Percentiles rank a stretch among this genome's conserved stretches.
Conservation (phyloP, 2,888 invertebrate species). For the Lottia gigantea region DNA sequence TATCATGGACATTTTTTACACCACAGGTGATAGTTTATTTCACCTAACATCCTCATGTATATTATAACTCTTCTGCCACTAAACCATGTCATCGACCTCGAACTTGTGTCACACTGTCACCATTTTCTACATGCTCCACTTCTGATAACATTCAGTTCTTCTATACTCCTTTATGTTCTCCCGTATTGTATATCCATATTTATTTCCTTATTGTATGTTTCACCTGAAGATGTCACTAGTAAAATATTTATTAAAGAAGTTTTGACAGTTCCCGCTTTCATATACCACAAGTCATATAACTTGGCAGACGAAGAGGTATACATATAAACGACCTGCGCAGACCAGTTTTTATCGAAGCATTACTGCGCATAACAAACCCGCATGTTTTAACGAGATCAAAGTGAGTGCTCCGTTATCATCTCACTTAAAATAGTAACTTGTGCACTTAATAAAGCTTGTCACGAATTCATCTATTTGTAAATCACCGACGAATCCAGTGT, state of each 20-base stretch:
- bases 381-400: constrained; percentile 15
- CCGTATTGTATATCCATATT: too few relatives aligned
- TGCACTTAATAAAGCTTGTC: too few relatives aligned
- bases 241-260: too few relatives aligned
- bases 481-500: background rate
- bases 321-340: constrained; percentile 15
- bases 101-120: constrained; percentile 8
- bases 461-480: background rate
- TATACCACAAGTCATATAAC: background rate
- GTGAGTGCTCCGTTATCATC: too few relatives aligned
- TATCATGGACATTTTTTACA: background rate
- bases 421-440: too few relatives aligned
- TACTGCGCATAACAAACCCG: constrained; percentile 24
- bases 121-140: background rate
- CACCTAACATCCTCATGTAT: too few relatives aligned
- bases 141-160: too few relatives aligned
- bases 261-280: constrained; percentile 3
- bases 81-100: background rate
- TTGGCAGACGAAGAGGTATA: too few relatives aligned
- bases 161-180: too few relatives aligned
- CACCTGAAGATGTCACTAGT: too few relatives aligned
- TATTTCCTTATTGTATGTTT: too few relatives aligned
- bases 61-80: background rate
- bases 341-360: constrained; percentile 8
- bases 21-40: too few relatives aligned